Conservation (phyloP, 1,140 invertebrate species). For the Bombus waltoni region DNA sequence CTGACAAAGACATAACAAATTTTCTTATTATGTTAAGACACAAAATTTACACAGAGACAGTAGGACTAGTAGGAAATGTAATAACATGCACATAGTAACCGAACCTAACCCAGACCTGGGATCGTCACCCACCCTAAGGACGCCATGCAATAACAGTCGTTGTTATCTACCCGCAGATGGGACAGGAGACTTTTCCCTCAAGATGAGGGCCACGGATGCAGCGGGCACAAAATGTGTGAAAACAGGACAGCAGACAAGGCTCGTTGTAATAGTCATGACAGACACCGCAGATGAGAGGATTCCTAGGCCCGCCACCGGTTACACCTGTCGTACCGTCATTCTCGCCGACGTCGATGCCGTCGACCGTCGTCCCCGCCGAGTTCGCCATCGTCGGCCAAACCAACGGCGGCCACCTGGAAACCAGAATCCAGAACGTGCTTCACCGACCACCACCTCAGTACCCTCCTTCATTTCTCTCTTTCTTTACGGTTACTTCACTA, state of each 20-base stretch:
- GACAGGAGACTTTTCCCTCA: conserved; percentile 86
- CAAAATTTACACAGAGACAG: neutral
- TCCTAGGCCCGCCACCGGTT: conserved; percentile 74
- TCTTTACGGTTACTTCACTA: neutral
- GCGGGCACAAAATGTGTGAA: conserved; percentile 87
- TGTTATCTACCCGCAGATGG: conserved; percentile 86
- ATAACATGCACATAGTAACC: conserved; percentile 19
- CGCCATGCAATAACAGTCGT: conserved; percentile 55
- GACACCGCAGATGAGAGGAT: conserved; percentile 86
- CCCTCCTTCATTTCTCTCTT: neutral
- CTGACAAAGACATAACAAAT: neutral
- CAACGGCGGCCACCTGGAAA: conserved; percentile 45
- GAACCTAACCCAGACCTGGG: conserved; percentile 45
- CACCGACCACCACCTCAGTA: conserved; percentile 10
- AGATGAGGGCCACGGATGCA: conserved; percentile 85
- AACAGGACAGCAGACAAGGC: conserved; percentile 87
- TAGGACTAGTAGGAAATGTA: neutral
- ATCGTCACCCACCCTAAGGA: conserved; percentile 47
- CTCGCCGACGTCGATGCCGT: conserved; percentile 70
- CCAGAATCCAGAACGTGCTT: conserved; percentile 33
- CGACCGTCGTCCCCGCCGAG: conserved; percentile 69
- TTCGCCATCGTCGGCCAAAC: conserved; percentile 72
- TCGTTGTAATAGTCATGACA: conserved; percentile 88
- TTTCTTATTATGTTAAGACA: neutral
- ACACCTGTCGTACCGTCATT: conserved; percentile 69